Evolutionary conservation across 1,140 invertebrate genomes (phyloP).

Genomic region (Drosophila mauritiana): DNA sequence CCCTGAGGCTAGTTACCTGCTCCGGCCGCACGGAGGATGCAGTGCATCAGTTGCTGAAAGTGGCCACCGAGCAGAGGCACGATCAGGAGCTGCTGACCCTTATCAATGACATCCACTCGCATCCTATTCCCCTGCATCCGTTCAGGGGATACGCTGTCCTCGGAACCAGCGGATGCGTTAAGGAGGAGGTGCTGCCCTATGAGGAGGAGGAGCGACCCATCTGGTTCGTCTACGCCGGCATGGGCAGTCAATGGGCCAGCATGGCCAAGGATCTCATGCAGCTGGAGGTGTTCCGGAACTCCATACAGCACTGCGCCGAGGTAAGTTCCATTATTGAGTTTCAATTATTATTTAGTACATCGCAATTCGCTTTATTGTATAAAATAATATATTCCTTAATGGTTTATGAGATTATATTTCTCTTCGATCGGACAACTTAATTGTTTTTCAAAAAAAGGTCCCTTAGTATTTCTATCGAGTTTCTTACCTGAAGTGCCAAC

Average conservation of each 20-base stretch:
- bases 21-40: constrained; percentile 94
- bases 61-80: constrained; percentile 86
- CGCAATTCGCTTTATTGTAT: no score
- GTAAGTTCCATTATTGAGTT: constrained; percentile 14
- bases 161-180: constrained; percentile 73
- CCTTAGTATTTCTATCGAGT: neutral
- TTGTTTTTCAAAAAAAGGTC: neutral
- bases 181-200: constrained; percentile 80
- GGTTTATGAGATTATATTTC: no score
- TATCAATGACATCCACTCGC: constrained; percentile 90
- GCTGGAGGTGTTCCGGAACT: constrained; percentile 91
- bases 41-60: constrained; percentile 88
- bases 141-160: constrained; percentile 92
- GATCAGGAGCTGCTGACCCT: constrained; percentile 92
- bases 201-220: constrained; percentile 90
- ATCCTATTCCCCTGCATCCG: constrained; percentile 89
- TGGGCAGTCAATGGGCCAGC: constrained; percentile 98
- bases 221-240: constrained; percentile 98
- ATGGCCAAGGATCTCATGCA: constrained; percentile 95
- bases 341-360: neutral
- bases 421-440: neutral
- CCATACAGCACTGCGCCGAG: constrained; percentile 90
- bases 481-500: constrained; percentile 1
- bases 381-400: no score
- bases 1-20: constrained; percentile 90